Conservation (phyloP, 1,140 invertebrate species). For the Odontomachus brunneus region DNA sequence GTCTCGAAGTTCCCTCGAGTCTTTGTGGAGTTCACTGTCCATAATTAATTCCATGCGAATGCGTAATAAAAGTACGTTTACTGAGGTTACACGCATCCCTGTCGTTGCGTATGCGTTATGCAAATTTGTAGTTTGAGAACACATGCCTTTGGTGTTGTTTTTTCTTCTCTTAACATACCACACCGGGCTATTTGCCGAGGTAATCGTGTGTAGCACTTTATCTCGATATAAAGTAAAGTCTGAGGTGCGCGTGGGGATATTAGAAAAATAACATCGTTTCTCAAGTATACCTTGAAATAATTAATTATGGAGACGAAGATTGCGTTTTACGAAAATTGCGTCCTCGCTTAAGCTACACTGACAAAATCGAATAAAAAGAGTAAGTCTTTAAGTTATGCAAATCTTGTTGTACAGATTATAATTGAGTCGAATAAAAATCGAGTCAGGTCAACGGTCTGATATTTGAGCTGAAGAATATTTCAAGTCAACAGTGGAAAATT, state of each 20-base stretch:
- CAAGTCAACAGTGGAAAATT: too few relatives aligned
- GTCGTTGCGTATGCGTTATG: neutral
- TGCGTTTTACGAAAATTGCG: too few relatives aligned
- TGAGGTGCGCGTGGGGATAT: too few relatives aligned
- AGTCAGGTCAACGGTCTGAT: too few relatives aligned
- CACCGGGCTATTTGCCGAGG: neutral
- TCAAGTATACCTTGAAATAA: neutral
- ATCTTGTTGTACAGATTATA: too few relatives aligned
- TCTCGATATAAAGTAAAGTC: too few relatives aligned
- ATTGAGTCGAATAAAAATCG: too few relatives aligned
- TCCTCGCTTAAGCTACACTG: too few relatives aligned
- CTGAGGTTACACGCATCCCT: neutral
- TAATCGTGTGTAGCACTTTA: neutral
- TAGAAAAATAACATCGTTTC: neutral
- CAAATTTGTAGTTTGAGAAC: slow-evolving; percentile 11
- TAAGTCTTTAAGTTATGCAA: too few relatives aligned
- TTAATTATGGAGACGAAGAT: neutral
- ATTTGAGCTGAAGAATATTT: too few relatives aligned
- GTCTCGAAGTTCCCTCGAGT: slow-evolving; percentile 12
- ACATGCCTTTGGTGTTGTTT: neutral
- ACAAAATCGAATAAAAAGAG: too few relatives aligned
- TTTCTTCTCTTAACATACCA: too few relatives aligned
- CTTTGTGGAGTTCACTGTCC: slow-evolving; percentile 11
- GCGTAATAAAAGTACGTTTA: slow-evolving; percentile 11
- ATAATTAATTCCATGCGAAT: slow-evolving; percentile 48